Evolutionary conservation across 2,888 invertebrate genomes (phyloP).

Genomic region (Yponomeuta plumbellus): DNA sequence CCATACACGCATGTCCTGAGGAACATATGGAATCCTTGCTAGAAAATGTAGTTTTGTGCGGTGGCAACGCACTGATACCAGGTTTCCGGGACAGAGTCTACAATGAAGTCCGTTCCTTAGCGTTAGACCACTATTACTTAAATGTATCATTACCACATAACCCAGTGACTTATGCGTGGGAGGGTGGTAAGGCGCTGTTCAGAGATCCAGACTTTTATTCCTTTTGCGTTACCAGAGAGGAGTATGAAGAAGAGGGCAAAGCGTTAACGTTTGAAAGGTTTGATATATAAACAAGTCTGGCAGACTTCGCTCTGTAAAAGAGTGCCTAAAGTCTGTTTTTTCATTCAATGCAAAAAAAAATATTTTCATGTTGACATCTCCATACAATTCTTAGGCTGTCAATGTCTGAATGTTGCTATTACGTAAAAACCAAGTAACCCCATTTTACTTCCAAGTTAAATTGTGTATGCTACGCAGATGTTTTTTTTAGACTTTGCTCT

Average conservation of each 20-base stretch:
- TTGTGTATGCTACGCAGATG: no score
- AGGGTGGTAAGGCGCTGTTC: conserved; percentile 87
- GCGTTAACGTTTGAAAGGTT: conserved; percentile 74
- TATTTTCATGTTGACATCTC: no score
- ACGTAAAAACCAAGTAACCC: no score
- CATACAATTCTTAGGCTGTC: no score
- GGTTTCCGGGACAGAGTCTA: conserved; percentile 84
- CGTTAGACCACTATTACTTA: conserved; percentile 86
- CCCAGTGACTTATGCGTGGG: conserved; percentile 91
- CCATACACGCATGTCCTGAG: conserved; percentile 84
- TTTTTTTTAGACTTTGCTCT: no score
- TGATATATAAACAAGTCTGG: conserved; percentile 45
- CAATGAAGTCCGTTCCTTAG: conserved; percentile 84
- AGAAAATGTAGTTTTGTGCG: conserved; percentile 89
- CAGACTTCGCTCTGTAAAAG: background rate
- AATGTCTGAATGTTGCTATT: no score
- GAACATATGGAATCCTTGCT: conserved; percentile 86
- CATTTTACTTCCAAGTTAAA: no score
- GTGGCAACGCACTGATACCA: conserved; percentile 86
- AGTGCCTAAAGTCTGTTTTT: no score
- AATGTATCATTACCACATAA: conserved; percentile 79
- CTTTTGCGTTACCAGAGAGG: conserved; percentile 85
- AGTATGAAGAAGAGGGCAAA: conserved; percentile 92
- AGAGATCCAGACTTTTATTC: conserved; percentile 84
- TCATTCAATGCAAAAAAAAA: no score